These are phyloP conservation scores for Miltochrista miniata DNA, from an alignment of 2,888 invertebrate genomes.

Conservation along the genomic window DNA sequence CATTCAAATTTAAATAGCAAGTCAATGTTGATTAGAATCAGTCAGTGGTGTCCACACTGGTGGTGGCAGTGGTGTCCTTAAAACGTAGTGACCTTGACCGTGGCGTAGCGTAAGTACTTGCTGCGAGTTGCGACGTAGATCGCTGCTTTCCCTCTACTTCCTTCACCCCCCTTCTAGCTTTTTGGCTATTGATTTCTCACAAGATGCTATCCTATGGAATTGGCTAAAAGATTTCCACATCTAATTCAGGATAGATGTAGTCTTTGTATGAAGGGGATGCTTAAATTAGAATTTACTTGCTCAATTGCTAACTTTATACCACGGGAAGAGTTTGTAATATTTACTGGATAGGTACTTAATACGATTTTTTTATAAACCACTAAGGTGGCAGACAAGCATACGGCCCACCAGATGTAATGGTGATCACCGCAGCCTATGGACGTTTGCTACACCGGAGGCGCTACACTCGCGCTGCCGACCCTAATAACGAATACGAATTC, in stretches of 20 bases:
- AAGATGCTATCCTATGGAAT: constrained; percentile 5
- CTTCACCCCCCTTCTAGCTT: constrained; percentile 42
- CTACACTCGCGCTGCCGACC: too few species aligned
- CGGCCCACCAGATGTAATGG: too few species aligned
- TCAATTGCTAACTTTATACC: too few species aligned
- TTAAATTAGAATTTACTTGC: constrained; percentile 5
- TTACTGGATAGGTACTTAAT: too few species aligned
- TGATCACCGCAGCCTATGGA: too few species aligned
- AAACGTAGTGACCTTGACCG: constrained; percentile 71
- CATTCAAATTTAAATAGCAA: constrained; percentile 19
- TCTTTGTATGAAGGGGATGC: background rate
- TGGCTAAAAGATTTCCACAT: too few species aligned
- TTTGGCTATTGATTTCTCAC: constrained; percentile 58
- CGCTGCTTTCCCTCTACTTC: constrained; percentile 40
- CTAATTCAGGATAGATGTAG: too few species aligned
- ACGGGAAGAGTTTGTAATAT: too few species aligned
- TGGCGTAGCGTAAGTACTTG: constrained; percentile 57
- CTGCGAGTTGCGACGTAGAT: constrained; percentile 51
- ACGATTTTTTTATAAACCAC: too few species aligned
- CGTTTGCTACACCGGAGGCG: too few species aligned
- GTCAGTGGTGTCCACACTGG: constrained; percentile 54
- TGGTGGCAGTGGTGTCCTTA: constrained; percentile 45
- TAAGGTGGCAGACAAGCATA: too few species aligned
- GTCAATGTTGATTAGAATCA: constrained; percentile 48
- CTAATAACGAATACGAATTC: too few species aligned